Conservation (phyloP, 2,888 invertebrate species). For the Hirtodrosophila alboralis region DNA sequence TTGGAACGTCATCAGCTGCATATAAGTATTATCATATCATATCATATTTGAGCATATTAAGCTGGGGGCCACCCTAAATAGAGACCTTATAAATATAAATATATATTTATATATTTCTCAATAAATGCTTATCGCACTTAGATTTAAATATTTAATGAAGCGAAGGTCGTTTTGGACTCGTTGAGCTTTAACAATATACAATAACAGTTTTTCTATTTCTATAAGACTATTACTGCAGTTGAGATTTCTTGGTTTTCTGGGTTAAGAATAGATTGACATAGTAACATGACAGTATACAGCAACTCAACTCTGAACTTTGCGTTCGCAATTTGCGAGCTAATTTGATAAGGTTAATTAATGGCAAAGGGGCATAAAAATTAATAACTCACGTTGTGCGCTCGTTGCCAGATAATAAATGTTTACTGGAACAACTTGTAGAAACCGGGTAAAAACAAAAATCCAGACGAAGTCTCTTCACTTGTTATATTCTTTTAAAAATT, state of each 20-base stretch:
- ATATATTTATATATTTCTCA: too few relatives aligned
- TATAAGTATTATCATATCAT: constrained; percentile 34
- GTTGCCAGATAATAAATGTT: constrained; percentile 6
- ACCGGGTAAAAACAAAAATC: constrained; percentile 2
- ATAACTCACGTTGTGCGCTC: constrained; percentile 59
- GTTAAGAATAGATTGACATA: constrained; percentile 53
- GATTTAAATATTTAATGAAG: constrained; percentile 71
- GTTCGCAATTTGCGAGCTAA: constrained; percentile 45
- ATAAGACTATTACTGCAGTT: constrained; percentile 41
- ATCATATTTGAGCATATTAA: constrained; percentile 12
- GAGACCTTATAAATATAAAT: constrained; percentile 15
- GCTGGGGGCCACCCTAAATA: constrained; percentile 15
- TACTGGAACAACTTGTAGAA: constrained; percentile 1
- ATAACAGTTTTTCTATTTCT: too few relatives aligned
- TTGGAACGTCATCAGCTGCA: constrained; percentile 21
- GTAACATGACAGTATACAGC: constrained; percentile 14
- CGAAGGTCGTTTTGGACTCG: constrained; percentile 37
- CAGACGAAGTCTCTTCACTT: constrained; percentile 8
- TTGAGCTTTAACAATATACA: too few relatives aligned
- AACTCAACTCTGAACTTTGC: constrained; percentile 59
- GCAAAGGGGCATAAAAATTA: constrained; percentile 42
- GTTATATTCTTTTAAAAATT: too few relatives aligned
- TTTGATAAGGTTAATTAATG: constrained; percentile 61
- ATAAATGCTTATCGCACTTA: constrained; percentile 53
- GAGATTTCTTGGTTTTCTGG: constrained; percentile 8